Evolutionary conservation across 2,888 invertebrate genomes (phyloP), one percentile per base, ranked within the genome.

Genomic region (Drosophila dives): DNA sequence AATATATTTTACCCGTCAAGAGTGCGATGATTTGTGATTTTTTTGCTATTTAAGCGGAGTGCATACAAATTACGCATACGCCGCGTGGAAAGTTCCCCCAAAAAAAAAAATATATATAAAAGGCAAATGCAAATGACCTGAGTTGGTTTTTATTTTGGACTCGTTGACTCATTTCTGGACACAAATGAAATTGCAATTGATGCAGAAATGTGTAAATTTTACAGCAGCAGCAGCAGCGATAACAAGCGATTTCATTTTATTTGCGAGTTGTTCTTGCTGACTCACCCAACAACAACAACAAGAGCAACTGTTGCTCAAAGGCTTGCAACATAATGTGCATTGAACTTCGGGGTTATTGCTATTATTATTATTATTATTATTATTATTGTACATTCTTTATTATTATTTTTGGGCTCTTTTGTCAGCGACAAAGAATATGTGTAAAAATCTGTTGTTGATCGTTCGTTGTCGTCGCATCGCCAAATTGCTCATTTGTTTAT

Each of bases 151-250:
- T 40, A 17, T 3, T 29, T 38, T 29, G 12, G 33, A 61, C 50
- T 45, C 48, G 70, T 64, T 80, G 83, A 79, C 55, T 82, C 79
- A 78, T 54, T 71, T 54, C 48, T 64, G 69, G 64, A 66, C 68
- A 81, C 66, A 85, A 72, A 86, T 69, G 56, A 73, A 79, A 71
- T 77, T 82, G 90, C 87, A 89, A 84, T 72, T 91, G 91, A 89
- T 86, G 89, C 89, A 83, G 82, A 86, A 91, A 89, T 81, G 89
- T 90, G 91, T 65, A 74, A 91, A 89, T 91, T 90, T 73, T 45
- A 45, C 45, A 8, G 75, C 72, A 75, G 64, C 69, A 78, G 64
- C 64, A 66, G 48, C 61, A 36, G 53, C 65, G 80, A 70, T 75
- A 72, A 70, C 58, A 75, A 73, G 64, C 29, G 29, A 29, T 29